Conservation (phyloP, 2,888 invertebrate species). For the Eupithecia subumbrata region DNA sequence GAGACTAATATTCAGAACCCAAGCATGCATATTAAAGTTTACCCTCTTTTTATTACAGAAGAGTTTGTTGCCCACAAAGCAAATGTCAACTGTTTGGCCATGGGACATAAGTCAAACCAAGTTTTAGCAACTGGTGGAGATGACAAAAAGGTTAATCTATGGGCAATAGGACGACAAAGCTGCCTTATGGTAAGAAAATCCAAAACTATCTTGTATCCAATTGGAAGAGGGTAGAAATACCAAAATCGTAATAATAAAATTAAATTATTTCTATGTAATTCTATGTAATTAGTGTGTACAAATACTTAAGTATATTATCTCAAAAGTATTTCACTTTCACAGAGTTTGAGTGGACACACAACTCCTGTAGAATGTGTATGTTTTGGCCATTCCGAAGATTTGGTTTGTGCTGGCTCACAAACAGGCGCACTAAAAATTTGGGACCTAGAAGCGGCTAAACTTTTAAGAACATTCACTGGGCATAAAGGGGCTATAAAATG, state of each 20-base stretch:
- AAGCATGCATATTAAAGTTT: neutral
- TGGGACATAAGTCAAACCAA: constrained; percentile 95
- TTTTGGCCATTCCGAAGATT: constrained; percentile 97
- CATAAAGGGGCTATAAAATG: constrained; percentile 93
- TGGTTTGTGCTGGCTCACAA: constrained; percentile 97
- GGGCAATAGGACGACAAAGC: constrained; percentile 97
- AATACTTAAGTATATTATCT: neutral
- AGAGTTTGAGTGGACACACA: constrained; percentile 97
- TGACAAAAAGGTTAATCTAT: constrained; percentile 98
- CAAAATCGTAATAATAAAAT: too few species aligned
- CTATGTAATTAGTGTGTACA: neutral
- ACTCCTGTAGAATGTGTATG: constrained; percentile 97
- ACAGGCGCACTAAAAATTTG: constrained; percentile 97
- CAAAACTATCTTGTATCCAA: neutral
- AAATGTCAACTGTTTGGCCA: constrained; percentile 93
- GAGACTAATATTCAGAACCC: neutral
- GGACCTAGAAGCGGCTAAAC: constrained; percentile 97
- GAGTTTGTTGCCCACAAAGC: constrained; percentile 94
- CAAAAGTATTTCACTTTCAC: constrained; percentile 50
- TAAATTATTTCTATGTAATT: too few species aligned
- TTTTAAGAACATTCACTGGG: constrained; percentile 94
- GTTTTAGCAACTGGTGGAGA: constrained; percentile 97
- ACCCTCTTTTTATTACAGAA: constrained; percentile 79
- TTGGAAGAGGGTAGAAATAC: neutral
- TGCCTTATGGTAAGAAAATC: constrained; percentile 92